Evolutionary conservation across 2,888 invertebrate genomes (phyloP), one percentile per base, ranked within the genome.

Genomic region (Nebria salina): DNA sequence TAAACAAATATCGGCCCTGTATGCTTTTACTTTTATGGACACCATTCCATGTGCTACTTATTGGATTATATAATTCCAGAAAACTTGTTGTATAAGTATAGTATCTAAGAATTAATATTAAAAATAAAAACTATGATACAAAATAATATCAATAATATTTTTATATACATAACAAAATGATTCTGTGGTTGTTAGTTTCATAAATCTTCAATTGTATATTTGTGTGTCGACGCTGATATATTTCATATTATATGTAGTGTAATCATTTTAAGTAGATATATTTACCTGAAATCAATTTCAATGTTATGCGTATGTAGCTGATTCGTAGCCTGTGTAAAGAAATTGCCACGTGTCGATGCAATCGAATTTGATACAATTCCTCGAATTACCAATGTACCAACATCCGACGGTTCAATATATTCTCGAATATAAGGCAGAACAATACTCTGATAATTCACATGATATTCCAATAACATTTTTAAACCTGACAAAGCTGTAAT

Each of bases 331-430:
- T 92, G 91, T 11, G 93, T 92, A 0, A 93, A 93, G 15, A 94
- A 90, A 83, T 94, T 94, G 0, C 95, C 95, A 82, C 94, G 89
- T 26, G 94, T 89, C 0, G 94, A 94, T 0, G 93, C 92, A 70
- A 94, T 90, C 0, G 86, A 91, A 76, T 86, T 90, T 82, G 86
- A 90, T 72, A 90, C 92, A 26, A 89, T 92, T 84, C 90, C 93
- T 0, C 92, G 86, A 5, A 91, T 88, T 0, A 91, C 91, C 8
- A 92, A 92, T 0, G 92, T 92, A 73, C 93, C 95, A 87, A 92
- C 85, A 83, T 92, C 91, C 1, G 91, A 91, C n/a, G 90, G 90
- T 83, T 91, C 90, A 2, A 89, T 86, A 43, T 90, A 90, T 84
- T 91, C 90, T 83, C 90, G 90, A 84, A 90, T 90, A 75, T 91